These are phyloP conservation scores for Tetramorium bicarinatum DNA, from an alignment of 2,888 invertebrate species.

Conservation along the genomic window DNA sequence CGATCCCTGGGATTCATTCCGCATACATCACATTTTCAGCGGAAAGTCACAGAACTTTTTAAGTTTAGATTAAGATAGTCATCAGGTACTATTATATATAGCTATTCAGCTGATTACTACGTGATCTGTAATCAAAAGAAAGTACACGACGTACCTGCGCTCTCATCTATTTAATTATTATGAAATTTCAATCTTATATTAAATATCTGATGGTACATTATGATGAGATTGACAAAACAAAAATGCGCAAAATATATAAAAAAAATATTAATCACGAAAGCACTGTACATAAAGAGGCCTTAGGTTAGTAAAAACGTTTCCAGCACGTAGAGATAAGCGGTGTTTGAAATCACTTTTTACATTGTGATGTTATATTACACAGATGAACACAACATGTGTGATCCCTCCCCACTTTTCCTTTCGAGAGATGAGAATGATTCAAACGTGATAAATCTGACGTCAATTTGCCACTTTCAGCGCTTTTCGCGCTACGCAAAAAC, in stretches of 20 bases:
- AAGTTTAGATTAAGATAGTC: too few relatives aligned
- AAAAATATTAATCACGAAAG: conserved; percentile 72
- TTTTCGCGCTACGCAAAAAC: background rate
- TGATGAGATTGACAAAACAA: conserved; percentile 14
- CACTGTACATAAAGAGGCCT: conserved; percentile 67
- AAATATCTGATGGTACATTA: conserved; percentile 6
- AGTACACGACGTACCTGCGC: background rate
- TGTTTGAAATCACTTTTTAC: conserved; percentile 59
- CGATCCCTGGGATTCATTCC: too few relatives aligned
- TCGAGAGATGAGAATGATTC: conserved; percentile 62
- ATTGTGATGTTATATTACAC: conserved; percentile 59
- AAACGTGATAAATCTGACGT: conserved; percentile 31
- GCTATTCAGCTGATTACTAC: too few relatives aligned
- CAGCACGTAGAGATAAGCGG: conserved; percentile 59
- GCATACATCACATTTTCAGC: too few relatives aligned
- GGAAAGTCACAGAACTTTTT: too few relatives aligned
- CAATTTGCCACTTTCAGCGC: conserved; percentile 19
- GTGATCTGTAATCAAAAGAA: background rate
- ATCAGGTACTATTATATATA: too few relatives aligned
- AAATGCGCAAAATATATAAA: conserved; percentile 50
- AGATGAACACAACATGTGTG: conserved; percentile 48
- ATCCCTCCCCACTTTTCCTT: background rate
- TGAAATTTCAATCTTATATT: conserved; percentile 19
- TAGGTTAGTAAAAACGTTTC: conserved; percentile 69
- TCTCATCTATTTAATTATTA: background rate